Evolutionary conservation across 2,888 invertebrate genomes (phyloP).

Genomic region (Pelosia muscerda): DNA sequence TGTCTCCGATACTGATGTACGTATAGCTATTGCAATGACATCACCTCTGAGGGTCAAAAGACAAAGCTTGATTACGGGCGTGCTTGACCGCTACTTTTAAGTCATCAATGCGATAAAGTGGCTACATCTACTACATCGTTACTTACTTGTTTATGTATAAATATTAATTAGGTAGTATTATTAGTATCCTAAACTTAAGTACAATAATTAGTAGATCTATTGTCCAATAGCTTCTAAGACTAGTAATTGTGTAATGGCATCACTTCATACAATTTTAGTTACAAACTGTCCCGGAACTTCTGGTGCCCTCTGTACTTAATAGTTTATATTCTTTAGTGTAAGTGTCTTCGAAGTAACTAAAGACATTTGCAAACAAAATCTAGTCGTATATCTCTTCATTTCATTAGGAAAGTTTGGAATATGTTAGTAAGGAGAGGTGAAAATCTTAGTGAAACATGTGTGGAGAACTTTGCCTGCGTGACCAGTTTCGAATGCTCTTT

Average conservation of each 20-base stretch:
- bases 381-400: constrained; percentile 12
- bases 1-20: constrained; percentile 30
- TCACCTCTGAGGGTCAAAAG: constrained; percentile 53
- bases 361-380: constrained; percentile 12
- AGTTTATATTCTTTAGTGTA: not conserved
- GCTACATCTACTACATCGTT: constrained; percentile 60
- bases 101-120: constrained; percentile 51
- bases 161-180: constrained; percentile 26
- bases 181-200: too few relatives aligned
- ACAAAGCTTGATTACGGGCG: constrained; percentile 48
- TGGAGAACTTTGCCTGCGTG: constrained; percentile 50
- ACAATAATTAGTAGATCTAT: too few relatives aligned
- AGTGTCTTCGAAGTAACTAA: not conserved
- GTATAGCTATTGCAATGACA: constrained; percentile 48
- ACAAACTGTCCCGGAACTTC: too few relatives aligned
- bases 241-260: too few relatives aligned
- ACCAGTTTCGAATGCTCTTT: constrained; percentile 59
- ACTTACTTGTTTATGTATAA: constrained; percentile 61
- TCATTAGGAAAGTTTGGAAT: constrained; percentile 24
- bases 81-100: constrained; percentile 55
- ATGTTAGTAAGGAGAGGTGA: constrained; percentile 35
- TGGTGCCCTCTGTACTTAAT: too few relatives aligned
- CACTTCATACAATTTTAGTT: too few relatives aligned
- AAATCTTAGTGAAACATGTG: constrained; percentile 46
- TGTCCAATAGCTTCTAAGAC: too few relatives aligned